Evolutionary conservation across 2,113 vertebrate genomes (phyloP).

Genomic region (Parotia lawesii): DNA sequence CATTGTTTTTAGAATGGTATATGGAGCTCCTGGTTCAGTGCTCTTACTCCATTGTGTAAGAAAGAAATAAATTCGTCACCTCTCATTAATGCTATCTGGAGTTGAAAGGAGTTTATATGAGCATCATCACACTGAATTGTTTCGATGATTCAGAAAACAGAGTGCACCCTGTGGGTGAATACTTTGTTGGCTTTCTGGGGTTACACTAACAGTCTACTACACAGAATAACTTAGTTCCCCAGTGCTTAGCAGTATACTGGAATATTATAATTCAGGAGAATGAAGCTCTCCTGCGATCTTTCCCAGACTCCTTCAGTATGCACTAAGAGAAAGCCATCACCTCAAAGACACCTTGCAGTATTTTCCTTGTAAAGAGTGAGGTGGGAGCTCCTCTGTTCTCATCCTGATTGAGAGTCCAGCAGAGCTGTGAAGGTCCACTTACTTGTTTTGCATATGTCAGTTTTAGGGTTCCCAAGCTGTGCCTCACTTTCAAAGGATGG

Average conservation of each 20-base stretch:
- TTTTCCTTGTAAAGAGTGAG: not conserved
- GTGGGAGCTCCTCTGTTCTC: not conserved
- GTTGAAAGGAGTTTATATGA: conserved; percentile 42
- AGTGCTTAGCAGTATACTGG: not conserved
- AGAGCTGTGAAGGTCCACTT: not conserved
- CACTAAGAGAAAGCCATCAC: not conserved
- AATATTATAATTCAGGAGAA: not conserved
- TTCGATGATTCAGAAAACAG: not conserved
- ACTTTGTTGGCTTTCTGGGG: not conserved
- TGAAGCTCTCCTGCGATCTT: not conserved
- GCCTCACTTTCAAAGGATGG: not conserved
- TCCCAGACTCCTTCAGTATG: not conserved
- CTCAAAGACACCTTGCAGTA: not conserved
- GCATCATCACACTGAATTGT: not conserved
- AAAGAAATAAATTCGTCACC: not conserved
- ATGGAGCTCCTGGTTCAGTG: not conserved
- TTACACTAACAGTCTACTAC: not conserved
- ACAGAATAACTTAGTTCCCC: not conserved
- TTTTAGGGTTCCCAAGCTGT: not conserved
- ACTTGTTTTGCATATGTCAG: not conserved
- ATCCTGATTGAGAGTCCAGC: not conserved
- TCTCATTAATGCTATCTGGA: conserved; percentile 5
- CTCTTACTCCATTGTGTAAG: not conserved
- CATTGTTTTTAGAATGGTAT: accelerated
- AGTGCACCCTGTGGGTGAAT: not conserved